Conservation (phyloP, 1,140 invertebrate species). For the Drosophila obscura region DNA sequence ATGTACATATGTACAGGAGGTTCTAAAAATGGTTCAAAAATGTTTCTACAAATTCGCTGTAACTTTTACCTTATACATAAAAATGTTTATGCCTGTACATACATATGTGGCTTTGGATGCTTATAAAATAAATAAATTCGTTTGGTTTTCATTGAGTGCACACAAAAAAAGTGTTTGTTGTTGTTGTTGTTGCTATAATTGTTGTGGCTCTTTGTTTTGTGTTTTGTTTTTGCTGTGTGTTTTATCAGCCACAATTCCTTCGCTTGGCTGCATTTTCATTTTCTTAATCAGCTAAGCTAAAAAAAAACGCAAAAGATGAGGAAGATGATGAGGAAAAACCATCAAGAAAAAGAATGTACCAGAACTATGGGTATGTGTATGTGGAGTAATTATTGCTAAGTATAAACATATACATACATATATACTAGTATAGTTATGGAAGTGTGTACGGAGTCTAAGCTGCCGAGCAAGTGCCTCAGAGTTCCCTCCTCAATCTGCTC, state of each 20-base stretch:
- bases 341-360: slow-evolving; percentile 12
- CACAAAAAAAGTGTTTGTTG: slow-evolving; percentile 27
- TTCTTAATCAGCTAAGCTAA: slow-evolving; percentile 66
- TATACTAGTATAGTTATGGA: slow-evolving; percentile 8
- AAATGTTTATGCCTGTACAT: not conserved
- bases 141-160: slow-evolving; percentile 64
- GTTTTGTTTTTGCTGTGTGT: slow-evolving; percentile 35
- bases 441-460: slow-evolving; percentile 45
- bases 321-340: slow-evolving; percentile 24
- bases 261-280: slow-evolving; percentile 75
- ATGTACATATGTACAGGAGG: no score
- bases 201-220: slow-evolving; percentile 1
- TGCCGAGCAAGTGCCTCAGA: slow-evolving; percentile 35
- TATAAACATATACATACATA: slow-evolving; percentile 9
- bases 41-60: no score
- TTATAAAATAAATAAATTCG: slow-evolving; percentile 44
- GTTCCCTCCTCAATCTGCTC: no score
- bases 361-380: slow-evolving; percentile 18
- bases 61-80: no score
- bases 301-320: slow-evolving; percentile 38
- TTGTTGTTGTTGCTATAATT: not conserved
- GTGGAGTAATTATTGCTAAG: slow-evolving; percentile 59
- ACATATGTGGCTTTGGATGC: slow-evolving; percentile 2
- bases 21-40: no score
- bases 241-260: slow-evolving; percentile 69